Conservation (phyloP, 2,113 vertebrate species). For the Mohoua ochrocephala region DNA sequence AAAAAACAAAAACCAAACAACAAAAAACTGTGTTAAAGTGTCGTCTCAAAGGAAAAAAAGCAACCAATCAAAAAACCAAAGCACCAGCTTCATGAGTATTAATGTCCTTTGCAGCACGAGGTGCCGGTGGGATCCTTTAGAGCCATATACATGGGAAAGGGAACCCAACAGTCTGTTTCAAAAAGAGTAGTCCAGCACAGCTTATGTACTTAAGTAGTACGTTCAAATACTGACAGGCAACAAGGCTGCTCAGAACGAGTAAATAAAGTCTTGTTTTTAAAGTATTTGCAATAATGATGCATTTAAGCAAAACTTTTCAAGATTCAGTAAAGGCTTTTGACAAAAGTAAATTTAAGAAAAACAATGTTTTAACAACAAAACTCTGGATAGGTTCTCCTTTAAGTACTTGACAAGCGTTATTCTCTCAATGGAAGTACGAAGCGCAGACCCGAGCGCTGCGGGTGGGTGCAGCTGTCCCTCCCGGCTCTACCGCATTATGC, state of each 20-base stretch:
- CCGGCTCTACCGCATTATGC: fast-evolving
- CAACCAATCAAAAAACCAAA: background rate
- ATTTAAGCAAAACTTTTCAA: background rate
- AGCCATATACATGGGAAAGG: fast-evolving
- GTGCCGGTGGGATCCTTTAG: background rate
- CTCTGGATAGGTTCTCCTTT: fast-evolving
- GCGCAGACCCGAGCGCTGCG: background rate
- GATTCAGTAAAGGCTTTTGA: fast-evolving
- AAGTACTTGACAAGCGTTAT: fast-evolving
- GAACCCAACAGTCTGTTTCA: background rate
- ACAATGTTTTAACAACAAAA: background rate
- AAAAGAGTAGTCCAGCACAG: background rate
- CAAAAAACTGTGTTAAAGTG: background rate
- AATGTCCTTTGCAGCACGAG: background rate
- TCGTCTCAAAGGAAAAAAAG: background rate
- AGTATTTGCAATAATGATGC: fast-evolving
- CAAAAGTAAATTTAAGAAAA: background rate
- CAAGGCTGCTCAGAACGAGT: background rate
- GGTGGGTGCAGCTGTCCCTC: background rate
- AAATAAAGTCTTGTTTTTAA: background rate
- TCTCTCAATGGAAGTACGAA: fast-evolving
- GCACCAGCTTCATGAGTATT: background rate
- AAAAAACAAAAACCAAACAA: fast-evolving
- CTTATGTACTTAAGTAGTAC: fast-evolving
- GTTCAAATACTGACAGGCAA: background rate